Percentiles rank a stretch among this genome's conserved stretches.
These are phyloP conservation scores for Ellobium chinense DNA, from an alignment of 2,888 invertebrate genomes.

Conservation along the genomic window DNA sequence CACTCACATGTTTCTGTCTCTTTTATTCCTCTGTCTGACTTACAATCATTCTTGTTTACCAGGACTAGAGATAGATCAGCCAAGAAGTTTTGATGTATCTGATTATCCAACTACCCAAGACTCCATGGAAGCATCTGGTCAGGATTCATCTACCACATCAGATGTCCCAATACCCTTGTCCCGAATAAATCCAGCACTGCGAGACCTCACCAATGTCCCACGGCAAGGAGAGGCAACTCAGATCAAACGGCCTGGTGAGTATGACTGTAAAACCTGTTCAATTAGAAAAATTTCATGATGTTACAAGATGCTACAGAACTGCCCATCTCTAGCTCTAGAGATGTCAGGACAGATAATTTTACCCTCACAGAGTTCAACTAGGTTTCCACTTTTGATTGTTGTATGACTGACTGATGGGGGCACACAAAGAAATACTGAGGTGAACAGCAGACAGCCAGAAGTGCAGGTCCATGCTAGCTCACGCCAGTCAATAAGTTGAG, in stretches of 20 bases:
- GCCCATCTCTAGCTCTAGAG: no score
- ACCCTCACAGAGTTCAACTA: not conserved
- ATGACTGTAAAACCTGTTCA: no score
- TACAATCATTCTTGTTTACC: no score
- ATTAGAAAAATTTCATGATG: no score
- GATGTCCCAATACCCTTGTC: conserved; percentile 49
- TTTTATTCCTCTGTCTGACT: no score
- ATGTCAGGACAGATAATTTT: not conserved
- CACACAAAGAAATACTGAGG: no score
- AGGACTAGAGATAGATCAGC: not conserved
- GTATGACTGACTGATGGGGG: no score
- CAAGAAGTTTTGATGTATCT: not conserved
- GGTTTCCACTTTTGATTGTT: not conserved
- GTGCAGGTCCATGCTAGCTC: no score
- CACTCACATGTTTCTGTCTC: no score
- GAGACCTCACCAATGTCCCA: conserved; percentile 58
- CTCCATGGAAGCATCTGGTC: not conserved
- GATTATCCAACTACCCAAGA: not conserved
- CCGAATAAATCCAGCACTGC: conserved; percentile 60
- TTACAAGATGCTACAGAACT: no score
- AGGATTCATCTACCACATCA: not conserved
- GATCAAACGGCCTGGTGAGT: conserved; percentile 14
- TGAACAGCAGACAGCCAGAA: no score
- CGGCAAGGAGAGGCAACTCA: not conserved
- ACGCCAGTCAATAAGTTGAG: no score